Conservation (phyloP, 92 coral and sea anemone genomes). For the Epizoanthus scotinus region DNA sequence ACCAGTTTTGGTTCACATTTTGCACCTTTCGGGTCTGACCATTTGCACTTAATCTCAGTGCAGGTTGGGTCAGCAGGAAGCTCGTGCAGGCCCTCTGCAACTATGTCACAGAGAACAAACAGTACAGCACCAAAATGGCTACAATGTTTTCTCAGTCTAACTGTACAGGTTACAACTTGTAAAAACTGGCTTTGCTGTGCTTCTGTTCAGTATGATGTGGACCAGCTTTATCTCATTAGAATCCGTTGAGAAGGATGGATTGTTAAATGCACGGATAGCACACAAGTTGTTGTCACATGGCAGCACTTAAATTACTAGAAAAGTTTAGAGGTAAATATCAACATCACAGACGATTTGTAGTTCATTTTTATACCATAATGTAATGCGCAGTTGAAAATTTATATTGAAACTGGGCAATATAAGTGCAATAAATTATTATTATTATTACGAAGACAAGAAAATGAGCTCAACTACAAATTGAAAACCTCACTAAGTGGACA, state of each 20-base stretch:
- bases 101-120: constrained; percentile 37
- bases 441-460: too few species aligned
- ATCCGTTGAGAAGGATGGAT: constrained; percentile 46
- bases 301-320: neutral
- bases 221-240: constrained; percentile 35
- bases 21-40: constrained; percentile 35
- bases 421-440: too few species aligned
- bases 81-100: constrained; percentile 31
- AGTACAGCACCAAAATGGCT: constrained; percentile 45
- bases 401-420: too few species aligned
- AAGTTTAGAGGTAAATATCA: too few species aligned
- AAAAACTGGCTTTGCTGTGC: constrained; percentile 30
- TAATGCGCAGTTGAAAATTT: too few species aligned
- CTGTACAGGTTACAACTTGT: constrained; percentile 45
- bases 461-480: too few species aligned
- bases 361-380: too few species aligned
- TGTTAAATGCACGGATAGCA: constrained; percentile 28
- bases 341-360: too few species aligned
- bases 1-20: constrained; percentile 47
- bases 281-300: constrained; percentile 43
- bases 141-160: constrained; percentile 29
- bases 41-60: constrained; percentile 42
- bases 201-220: constrained; percentile 28
- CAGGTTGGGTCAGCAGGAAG: constrained; percentile 45
- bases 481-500: constrained; percentile 44